Base-by-base conservation (phyloP, 2,888 invertebrate species). In the Rhyacophila evoluta region DNA sequence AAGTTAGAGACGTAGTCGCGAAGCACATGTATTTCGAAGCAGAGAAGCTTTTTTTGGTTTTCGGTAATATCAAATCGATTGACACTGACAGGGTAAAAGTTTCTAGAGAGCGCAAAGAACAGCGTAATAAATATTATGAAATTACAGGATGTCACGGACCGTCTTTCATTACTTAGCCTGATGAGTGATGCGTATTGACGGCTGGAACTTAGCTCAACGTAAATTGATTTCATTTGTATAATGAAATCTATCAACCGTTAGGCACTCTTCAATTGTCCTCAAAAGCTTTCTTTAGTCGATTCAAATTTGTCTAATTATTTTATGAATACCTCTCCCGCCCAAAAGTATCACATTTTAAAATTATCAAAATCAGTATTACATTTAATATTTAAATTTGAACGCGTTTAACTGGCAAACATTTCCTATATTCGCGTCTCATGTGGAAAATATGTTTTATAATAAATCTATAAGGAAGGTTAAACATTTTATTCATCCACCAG, bases 111-210 rank as follows among this genome's bases (percentile, higher is more conserved):
- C 36, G 36, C 25, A 36, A 11, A 19, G 12, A 36, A 71, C 36
- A 36, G 11, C 37, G 36, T 71, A 71, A 71, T 71, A 71, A 71
- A 71, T 71, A 33, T 33, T 33, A 71, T 71, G 71, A 71, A 71
- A 71, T 71, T 71, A 71, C 36, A 15, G 36, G 36, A 25, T 71
- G 36, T 71, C 71, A 55, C 55, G 10, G 19, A 19, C 55, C 29
- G 6, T 33, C 55, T 55, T 55, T 55, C 55, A 55, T 19, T 55
- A 55, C 55, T 55, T 55, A 8, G 15, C 1, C 10, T 10, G 55
- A 19, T 2, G 19, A 55, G 2, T 55, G 25, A 55, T 19, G 25
- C 55, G 2, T 25, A 55, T 25, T 55, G 55, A 19, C 55, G 55
- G 55, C 55, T 19, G 15, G 25, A 55, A 55, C 55, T 55, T 39